Evolutionary conservation across 2,888 invertebrate species (phyloP), one percentile per base, ranked within the genome.

Genomic region (Dorcus hopei): DNA sequence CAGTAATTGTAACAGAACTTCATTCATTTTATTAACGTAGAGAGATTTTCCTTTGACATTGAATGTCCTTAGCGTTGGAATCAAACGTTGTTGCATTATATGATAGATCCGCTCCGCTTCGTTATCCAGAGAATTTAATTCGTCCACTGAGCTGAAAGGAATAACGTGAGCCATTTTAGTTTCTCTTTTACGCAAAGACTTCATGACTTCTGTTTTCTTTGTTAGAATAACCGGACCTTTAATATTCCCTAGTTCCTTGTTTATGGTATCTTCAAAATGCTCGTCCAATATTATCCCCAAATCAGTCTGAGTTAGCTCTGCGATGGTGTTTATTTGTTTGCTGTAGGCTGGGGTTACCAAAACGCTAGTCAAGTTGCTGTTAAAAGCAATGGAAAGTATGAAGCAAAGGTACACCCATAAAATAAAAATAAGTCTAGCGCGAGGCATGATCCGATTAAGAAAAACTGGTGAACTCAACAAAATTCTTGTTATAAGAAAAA

Each of bases 241-340:
- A 19, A 51, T 51, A 33, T 33, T 33, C 26, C 26, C 26, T 3
- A 33, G 26, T 33, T 33, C 26, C 7, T 33, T 4, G 26, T 33
- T 33, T 7, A 33, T 6, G 5, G 26, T 33, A 33, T 33, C 5
- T 33, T 1, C 26, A 4, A 33, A 33, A 33, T 33, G 26, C 26
- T 33, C 6, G 26, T 33, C 40, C 33, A 55, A 49, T 8, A 42
- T 26, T 23, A 55, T 14, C 8, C 39, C 39, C 19, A 33, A 33
- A 40, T 55, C 41, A 19, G 49, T 55, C 9, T 49, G 7, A 5
- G 42, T 11, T n/a, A 49, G 23, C 14, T 55, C 55, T 16, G 38
- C 55, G 3, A 55, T 49, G 26, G 49, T 55, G n/a, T 55, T 39
- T 3, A 55, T 55, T 9, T 55, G 11, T 9, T 49, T n/a, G n/a